Conservation (phyloP, 2,797 vertebrate species). For the Pseudocheirus occidentalis region DNA sequence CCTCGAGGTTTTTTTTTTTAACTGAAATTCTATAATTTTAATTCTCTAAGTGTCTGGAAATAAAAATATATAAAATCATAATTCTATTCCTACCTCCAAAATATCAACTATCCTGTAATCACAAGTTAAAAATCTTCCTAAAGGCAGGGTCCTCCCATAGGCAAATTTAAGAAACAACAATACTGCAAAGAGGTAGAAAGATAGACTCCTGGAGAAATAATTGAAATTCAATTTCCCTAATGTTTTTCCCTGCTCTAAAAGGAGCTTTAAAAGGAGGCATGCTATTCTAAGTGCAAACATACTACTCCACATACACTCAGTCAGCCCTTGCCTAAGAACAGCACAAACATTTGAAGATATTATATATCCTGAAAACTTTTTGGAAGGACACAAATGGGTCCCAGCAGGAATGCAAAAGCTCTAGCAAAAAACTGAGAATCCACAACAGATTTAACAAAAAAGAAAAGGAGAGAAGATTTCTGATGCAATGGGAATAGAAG, state of each 20-base stretch:
- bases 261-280: slow-evolving; percentile 30
- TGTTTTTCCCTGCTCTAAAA: slow-evolving; percentile 3
- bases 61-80: slow-evolving; percentile 2
- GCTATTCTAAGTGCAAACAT: slow-evolving; percentile 15
- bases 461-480: neutral
- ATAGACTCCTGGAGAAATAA: slow-evolving; percentile 32
- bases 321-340: neutral
- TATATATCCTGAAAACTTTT: slow-evolving; percentile 39
- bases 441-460: neutral
- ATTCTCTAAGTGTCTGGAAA: neutral
- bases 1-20: neutral
- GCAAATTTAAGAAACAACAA: slow-evolving; percentile 2
- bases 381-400: neutral
- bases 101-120: neutral
- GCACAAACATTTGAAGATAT: slow-evolving; percentile 5
- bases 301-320: neutral
- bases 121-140: slow-evolving; percentile 10
- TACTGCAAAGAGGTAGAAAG: slow-evolving; percentile 9
- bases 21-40: neutral
- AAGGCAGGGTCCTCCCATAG: slow-evolving; percentile 5
- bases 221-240: slow-evolving; percentile 9
- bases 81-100: neutral
- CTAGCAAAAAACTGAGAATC: slow-evolving; percentile 7
- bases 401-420: neutral
- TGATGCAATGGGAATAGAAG: neutral